Base-by-base conservation (phyloP, 2,797 vertebrate genomes). In the Danionella dracula region DNA sequence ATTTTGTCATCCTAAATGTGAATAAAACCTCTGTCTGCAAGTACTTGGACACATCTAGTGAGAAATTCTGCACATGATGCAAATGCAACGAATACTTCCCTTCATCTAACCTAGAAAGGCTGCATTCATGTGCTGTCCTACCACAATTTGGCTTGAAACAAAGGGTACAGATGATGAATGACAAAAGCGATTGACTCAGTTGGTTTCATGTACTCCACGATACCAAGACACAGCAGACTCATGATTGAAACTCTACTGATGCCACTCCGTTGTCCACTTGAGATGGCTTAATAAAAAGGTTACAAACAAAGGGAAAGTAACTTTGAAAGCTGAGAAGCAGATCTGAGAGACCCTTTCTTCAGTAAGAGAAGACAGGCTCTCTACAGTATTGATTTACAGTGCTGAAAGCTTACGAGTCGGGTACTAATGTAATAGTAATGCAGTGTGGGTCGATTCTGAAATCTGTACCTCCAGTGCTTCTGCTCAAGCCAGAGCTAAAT, bases 371-470 rank as follows among this genome's bases (percentile, higher is more conserved):
- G 45, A 66, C 51, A 86, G 86, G 84, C 85, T 87, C 89, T 84
- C 86, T 81, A 87, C 85, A 85, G 78, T 84, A 82, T 85, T 84
- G 84, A 87, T 87, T 85, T 87, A 88, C 87, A 88, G 83, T 83
- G 87, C 82, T 87, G 83, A 86, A 86, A 86, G 86, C 86, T 86
- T 84, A 87, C 87, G 84, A 82, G 86, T 84, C 87, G 84, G 82
- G 86, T 84, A 81, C 82, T 60, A 81, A 85, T 89, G 84, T 85
- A 85, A 85, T 84, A 82, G 78, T 83, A 83, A 88, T 81, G 86
- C 85, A 81, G 82, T 78, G 80, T 79, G 85, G 80, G 85, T 85
- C 81, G 79, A 79, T 78, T 70, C 76, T 74, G 54, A 75, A 27
- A 77, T 76, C 71, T 81, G 75, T 77, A 67, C 60, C 71, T 75